phyloP scores from a whole-genome alignment of 2,888 invertebrate species.

The Synergus laeviventris region DNA sequence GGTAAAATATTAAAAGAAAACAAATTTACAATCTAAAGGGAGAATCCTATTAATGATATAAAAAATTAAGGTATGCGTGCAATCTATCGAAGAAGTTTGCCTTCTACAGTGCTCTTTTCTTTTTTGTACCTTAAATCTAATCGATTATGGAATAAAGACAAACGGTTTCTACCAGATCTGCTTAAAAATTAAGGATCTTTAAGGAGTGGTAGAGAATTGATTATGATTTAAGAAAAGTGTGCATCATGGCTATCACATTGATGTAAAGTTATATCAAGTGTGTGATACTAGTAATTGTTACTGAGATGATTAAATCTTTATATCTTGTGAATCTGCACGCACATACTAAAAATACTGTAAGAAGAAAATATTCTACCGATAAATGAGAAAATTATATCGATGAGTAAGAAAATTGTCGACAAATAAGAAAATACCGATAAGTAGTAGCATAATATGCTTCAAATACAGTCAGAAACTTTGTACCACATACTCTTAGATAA shows the following conservation, averaged over 20 bases:
- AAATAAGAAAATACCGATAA: conserved; percentile 25
- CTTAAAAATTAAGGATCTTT: background rate
- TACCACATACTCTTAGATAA: conserved; percentile 16
- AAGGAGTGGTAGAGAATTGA: background rate
- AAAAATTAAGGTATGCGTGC: conserved; percentile 21
- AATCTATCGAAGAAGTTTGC: conserved; percentile 1
- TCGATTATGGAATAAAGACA: background rate
- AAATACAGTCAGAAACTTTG: conserved; percentile 26
- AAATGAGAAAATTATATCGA: conserved; percentile 20
- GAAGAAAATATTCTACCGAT: background rate
- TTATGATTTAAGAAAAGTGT: background rate
- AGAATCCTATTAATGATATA: background rate
- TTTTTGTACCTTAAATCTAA: background rate
- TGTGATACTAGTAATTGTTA: conserved; percentile 65
- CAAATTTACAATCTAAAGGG: background rate
- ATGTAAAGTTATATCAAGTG: conserved; percentile 56
- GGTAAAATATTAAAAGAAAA: background rate
- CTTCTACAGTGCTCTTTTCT: conserved; percentile 1
- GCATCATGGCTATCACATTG: conserved; percentile 39
- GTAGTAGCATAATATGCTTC: conserved; percentile 28
- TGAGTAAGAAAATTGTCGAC: background rate
- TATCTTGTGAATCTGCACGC: conserved; percentile 52
- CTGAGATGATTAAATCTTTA: conserved; percentile 51
- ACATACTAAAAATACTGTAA: conserved; percentile 49
- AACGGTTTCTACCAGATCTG: conserved; percentile 1